Evolutionary conservation across 2,113 vertebrate genomes (phyloP).

Genomic region (Perognathus longimembris): DNA sequence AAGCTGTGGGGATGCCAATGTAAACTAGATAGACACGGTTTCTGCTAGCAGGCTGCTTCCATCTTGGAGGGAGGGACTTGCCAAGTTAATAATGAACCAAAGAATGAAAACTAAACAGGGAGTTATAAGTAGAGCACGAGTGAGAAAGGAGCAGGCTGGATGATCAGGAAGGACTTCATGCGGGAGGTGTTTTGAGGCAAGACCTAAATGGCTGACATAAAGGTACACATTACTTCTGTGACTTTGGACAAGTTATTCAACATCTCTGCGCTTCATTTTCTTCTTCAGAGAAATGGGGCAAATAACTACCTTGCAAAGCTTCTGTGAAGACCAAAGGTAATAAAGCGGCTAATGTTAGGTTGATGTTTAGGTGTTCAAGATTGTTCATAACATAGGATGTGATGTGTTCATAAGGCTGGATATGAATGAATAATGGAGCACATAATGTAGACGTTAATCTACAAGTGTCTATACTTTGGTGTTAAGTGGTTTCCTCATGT

Average conservation of each 20-base stretch:
- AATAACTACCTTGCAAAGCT: not conserved
- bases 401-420: not conserved
- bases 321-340: not conserved
- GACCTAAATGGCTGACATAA: not conserved
- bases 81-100: conserved; percentile 31
- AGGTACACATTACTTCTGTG: not conserved
- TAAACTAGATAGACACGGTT: not conserved
- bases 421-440: not conserved
- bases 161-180: not conserved
- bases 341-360: not conserved
- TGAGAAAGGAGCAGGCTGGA: not conserved
- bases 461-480: conserved; percentile 30
- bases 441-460: not conserved
- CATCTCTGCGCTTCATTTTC: not conserved
- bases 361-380: not conserved
- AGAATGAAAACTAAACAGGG: not conserved
- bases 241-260: not conserved
- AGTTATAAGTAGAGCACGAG: not conserved
- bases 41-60: not conserved
- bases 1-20: not conserved
- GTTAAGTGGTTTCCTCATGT: conserved; percentile 24
- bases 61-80: not conserved
- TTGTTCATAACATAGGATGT: not conserved
- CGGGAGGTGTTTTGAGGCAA: not conserved
- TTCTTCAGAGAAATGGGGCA: not conserved